phyloP scores from a whole-genome alignment of 2,888 invertebrate species.

The Odontomyia ornata region DNA sequence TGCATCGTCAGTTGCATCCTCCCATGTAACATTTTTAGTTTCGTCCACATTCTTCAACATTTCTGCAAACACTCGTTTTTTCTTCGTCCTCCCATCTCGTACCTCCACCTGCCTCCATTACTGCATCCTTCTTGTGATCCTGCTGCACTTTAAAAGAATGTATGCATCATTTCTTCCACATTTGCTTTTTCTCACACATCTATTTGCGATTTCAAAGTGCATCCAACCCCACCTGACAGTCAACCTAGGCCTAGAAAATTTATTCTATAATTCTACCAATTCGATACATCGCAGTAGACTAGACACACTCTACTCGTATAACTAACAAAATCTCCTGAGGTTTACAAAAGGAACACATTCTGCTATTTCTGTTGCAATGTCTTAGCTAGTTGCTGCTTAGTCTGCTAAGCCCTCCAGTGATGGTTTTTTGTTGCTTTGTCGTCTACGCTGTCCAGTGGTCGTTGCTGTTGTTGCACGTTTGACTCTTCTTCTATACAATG shows the following conservation, averaged over 20 bases:
- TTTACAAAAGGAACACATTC: not conserved
- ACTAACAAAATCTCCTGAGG: not conserved
- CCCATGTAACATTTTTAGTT: not conserved
- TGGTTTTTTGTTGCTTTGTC: no score
- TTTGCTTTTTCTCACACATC: not conserved
- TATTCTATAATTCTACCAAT: conserved; percentile 23
- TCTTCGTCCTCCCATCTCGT: not conserved
- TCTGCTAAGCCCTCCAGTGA: no score
- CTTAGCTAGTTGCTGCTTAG: not conserved
- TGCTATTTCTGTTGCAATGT: not conserved
- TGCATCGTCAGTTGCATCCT: not conserved
- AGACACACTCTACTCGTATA: not conserved
- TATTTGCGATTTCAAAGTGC: conserved; percentile 16
- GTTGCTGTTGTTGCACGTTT: not conserved
- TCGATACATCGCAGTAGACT: not conserved
- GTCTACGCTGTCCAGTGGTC: not conserved
- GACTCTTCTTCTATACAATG: conserved; percentile 1
- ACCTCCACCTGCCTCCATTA: not conserved
- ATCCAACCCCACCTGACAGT: not conserved
- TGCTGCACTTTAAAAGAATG: conserved; percentile 16
- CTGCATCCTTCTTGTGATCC: not conserved
- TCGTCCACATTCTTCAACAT: conserved; percentile 1
- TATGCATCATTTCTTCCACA: conserved; percentile 18
- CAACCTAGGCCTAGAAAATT: no score
- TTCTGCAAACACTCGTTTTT: not conserved